These are phyloP conservation scores for Alfaro cultratus DNA, from an alignment of 2,797 vertebrate species.

Conservation along the genomic window DNA sequence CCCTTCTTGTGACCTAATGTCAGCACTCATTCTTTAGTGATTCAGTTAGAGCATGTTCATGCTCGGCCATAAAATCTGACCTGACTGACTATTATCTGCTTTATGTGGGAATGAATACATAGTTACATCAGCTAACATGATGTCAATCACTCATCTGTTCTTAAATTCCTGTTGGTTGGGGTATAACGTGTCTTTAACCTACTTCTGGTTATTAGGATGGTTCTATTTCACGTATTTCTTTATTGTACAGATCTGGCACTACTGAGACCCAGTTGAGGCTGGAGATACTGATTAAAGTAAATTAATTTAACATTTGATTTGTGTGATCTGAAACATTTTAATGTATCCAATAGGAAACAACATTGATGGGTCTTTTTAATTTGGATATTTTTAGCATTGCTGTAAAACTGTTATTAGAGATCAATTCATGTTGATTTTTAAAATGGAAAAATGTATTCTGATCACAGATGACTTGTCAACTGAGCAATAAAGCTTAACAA, in stretches of 20 bases:
- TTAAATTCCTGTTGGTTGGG: not conserved
- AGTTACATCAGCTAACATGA: not conserved
- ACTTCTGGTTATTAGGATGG: not conserved
- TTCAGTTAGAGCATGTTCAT: not conserved
- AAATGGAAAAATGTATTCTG: not conserved
- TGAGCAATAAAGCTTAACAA: not conserved
- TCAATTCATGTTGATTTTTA: not conserved
- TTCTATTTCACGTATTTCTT: not conserved
- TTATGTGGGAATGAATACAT: not conserved
- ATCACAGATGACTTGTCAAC: not conserved
- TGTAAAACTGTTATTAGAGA: not conserved
- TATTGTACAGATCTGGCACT: not conserved
- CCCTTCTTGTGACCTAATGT: not conserved
- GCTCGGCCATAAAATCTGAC: not conserved
- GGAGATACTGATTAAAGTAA: not conserved
- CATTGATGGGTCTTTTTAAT: not conserved
- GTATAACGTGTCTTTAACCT: not conserved
- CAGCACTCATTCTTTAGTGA: not conserved
- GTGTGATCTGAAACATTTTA: not conserved
- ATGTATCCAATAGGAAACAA: not conserved
- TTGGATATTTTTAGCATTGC: not conserved
- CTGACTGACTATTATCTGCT: not conserved
- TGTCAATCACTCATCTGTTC: not conserved
- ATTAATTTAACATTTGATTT: not conserved
- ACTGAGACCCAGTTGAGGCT: not conserved